Conservation (phyloP, 2,888 invertebrate genomes). For the Acrocera orbiculus region DNA sequence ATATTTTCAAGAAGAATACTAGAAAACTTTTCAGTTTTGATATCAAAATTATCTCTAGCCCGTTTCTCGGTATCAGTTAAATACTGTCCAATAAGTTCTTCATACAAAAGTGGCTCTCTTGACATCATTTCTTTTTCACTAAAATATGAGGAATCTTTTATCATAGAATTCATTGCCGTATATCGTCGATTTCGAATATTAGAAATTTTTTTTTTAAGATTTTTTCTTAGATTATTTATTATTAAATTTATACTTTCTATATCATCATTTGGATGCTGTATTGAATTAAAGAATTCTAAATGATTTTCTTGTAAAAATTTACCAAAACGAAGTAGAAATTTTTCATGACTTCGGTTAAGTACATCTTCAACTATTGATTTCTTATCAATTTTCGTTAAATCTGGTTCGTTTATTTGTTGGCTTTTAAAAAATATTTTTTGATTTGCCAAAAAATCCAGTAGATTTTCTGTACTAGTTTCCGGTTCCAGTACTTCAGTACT, state of each 20-base stretch:
- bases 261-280: background rate
- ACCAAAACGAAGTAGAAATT: conserved; percentile 64
- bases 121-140: conserved; percentile 87
- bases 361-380: conserved; percentile 44
- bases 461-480: no score
- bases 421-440: conserved; percentile 48
- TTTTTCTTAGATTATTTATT: conserved; percentile 40
- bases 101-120: conserved; percentile 75
- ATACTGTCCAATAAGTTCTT: conserved; percentile 76
- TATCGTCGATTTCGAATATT: conserved; percentile 64
- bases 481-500: no score
- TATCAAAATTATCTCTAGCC: conserved; percentile 42
- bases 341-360: conserved; percentile 44
- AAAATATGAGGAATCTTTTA: conserved; percentile 57
- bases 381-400: conserved; percentile 52
- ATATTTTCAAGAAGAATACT: conserved; percentile 65
- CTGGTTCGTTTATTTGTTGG: conserved; percentile 62
- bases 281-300: conserved; percentile 25
- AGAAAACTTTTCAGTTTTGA: conserved; percentile 41
- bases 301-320: conserved; percentile 48
- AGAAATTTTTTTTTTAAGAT: conserved; percentile 35
- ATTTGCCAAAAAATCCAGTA: no score
- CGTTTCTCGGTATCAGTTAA: conserved; percentile 58
- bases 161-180: conserved; percentile 57
- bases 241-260: conserved; percentile 35